Evolutionary conservation across 2,888 invertebrate genomes (phyloP).

Genomic region (Plebejus anna): DNA sequence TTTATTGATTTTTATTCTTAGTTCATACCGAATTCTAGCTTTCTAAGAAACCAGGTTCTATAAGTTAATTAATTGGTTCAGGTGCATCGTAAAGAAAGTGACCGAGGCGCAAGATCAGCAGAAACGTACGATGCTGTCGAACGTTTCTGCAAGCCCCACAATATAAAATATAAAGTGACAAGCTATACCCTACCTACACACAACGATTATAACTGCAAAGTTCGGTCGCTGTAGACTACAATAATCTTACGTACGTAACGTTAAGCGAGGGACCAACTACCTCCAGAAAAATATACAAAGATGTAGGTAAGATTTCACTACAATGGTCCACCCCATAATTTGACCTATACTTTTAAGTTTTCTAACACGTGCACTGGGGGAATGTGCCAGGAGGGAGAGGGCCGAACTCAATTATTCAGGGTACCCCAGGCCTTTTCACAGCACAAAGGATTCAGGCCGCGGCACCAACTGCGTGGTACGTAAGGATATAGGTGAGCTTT

Average conservation of each 20-base stretch:
- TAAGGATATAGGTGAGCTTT: constrained; percentile 57
- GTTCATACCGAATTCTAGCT: too few species aligned
- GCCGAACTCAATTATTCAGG: constrained; percentile 73
- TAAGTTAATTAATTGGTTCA: too few species aligned
- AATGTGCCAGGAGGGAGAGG: constrained; percentile 55
- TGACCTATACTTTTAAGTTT: background rate
- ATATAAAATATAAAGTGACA: too few species aligned
- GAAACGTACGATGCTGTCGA: too few species aligned
- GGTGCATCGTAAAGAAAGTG: too few species aligned
- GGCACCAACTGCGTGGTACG: constrained; percentile 57
- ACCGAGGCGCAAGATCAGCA: too few species aligned
- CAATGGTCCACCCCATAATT: background rate
- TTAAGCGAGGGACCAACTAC: background rate
- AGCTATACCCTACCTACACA: too few species aligned
- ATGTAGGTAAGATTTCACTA: background rate
- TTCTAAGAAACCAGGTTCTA: too few species aligned
- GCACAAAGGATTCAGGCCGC: constrained; percentile 74
- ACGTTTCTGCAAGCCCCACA: too few species aligned
- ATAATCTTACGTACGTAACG: background rate
- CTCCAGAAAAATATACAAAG: background rate
- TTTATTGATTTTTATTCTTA: too few species aligned
- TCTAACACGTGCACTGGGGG: constrained; percentile 29
- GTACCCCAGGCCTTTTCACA: constrained; percentile 68
- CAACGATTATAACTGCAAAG: too few species aligned
- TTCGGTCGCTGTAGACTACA: too few species aligned